Evolutionary conservation across 2,113 vertebrate species (phyloP).

Genomic region (Ochotona curzoniae): DNA sequence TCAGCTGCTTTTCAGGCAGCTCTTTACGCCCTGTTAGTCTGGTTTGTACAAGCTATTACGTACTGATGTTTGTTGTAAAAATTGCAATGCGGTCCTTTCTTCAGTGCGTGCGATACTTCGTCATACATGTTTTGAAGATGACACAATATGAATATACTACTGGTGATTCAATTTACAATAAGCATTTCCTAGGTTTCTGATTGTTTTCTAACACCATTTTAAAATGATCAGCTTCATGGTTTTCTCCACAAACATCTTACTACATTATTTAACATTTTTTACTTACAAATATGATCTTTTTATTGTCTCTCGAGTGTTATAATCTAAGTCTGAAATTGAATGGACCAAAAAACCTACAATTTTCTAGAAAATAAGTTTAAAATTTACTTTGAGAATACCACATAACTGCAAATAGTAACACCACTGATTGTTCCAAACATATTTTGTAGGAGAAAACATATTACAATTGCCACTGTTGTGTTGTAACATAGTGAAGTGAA

Average conservation of each 20-base stretch:
- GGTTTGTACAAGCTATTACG: slow-evolving; percentile 54
- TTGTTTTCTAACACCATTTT: slow-evolving; percentile 12
- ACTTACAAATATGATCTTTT: slow-evolving; percentile 55
- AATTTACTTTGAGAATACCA: background rate
- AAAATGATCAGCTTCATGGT: background rate
- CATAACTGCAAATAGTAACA: slow-evolving; percentile 20
- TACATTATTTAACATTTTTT: slow-evolving; percentile 30
- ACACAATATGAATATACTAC: background rate
- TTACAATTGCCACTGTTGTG: slow-evolving; percentile 57
- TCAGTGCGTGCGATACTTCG: background rate
- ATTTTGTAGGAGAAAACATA: slow-evolving; percentile 47
- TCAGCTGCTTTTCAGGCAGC: slow-evolving; percentile 17
- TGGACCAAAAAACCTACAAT: slow-evolving; percentile 18
- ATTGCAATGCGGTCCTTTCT: slow-evolving; percentile 5
- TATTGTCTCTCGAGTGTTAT: background rate
- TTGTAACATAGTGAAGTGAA: background rate
- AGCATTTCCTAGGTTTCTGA: slow-evolving; percentile 25
- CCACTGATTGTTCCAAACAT: slow-evolving; percentile 75
- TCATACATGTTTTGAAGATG: background rate
- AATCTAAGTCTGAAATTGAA: slow-evolving; percentile 68
- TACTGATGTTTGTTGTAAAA: background rate
- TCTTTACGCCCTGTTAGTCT: background rate
- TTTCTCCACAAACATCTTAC: slow-evolving; percentile 40
- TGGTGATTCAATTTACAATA: background rate
- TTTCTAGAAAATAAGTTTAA: slow-evolving; percentile 61